These are phyloP conservation scores for Pantherophis alleghaniensis DNA, from an alignment of 2,797 vertebrate genomes.

Conservation along the genomic window DNA sequence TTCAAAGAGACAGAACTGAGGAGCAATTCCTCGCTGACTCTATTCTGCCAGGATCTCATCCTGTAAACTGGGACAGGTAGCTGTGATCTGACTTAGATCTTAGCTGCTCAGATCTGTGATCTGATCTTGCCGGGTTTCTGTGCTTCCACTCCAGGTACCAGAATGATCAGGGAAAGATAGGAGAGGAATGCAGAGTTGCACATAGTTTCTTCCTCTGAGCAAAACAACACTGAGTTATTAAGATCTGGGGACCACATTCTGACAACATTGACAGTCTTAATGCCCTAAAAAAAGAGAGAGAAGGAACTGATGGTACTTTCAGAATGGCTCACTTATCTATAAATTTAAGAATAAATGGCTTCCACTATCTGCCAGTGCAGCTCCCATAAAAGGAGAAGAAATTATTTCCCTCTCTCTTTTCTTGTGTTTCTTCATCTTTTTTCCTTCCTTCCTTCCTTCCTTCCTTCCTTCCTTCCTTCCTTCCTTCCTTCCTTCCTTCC, in stretches of 20 bases:
- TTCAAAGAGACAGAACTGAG: neutral
- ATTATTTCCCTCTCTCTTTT: too few relatives aligned
- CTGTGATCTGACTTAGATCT: neutral
- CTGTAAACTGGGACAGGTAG: neutral
- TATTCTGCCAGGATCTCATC: neutral
- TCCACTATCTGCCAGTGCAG: neutral
- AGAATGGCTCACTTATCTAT: neutral
- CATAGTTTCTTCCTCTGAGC: neutral
- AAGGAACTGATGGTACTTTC: neutral
- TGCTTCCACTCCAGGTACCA: neutral
- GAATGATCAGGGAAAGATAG: neutral
- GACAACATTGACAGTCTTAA: neutral
- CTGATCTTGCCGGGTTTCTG: neutral
- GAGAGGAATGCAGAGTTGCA: neutral
- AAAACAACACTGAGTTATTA: neutral
- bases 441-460: neutral
- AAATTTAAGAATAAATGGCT: neutral
- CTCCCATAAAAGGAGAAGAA: neutral
- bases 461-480: neutral
- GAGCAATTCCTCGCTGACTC: neutral
- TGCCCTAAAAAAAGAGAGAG: neutral
- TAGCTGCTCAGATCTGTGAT: too few relatives aligned
- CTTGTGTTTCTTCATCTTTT: neutral
- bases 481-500: neutral
- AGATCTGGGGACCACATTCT: neutral